Percentiles rank a stretch among this genome's conserved stretches.
These are phyloP conservation scores for Hypomesus transpacificus DNA, from an alignment of 2,113 vertebrate species.

Conservation along the genomic window DNA sequence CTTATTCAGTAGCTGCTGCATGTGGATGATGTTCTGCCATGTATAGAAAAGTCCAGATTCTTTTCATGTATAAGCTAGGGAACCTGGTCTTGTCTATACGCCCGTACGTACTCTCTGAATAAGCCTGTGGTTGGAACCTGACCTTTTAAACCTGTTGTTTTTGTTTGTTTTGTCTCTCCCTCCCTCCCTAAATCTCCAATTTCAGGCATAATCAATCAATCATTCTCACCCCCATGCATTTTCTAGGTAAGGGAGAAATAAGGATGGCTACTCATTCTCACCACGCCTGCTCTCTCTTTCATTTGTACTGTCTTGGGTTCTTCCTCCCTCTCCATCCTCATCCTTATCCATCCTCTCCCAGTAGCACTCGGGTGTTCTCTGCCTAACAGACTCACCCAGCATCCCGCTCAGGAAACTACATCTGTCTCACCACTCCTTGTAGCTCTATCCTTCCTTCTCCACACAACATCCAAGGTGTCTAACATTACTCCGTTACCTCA, in stretches of 20 bases:
- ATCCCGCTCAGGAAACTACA: too few species aligned
- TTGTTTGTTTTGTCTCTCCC: conserved; percentile 73
- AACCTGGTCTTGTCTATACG: background rate
- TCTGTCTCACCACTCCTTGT: too few species aligned
- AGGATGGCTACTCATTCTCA: conserved; percentile 36
- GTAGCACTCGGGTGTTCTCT: too few species aligned
- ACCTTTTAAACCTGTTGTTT: conserved; percentile 54
- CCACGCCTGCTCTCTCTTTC: background rate
- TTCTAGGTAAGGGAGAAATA: conserved; percentile 93
- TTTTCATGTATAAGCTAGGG: conserved; percentile 22
- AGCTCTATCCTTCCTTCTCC: too few species aligned
- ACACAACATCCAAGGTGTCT: too few species aligned
- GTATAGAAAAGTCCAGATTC: conserved; percentile 13
- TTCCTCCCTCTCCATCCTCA: too few species aligned
- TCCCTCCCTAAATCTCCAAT: conserved; percentile 66
- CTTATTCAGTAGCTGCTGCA: too few species aligned
- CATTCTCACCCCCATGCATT: conserved; percentile 93
- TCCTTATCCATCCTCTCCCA: too few species aligned
- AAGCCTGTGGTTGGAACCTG: conserved; percentile 45
- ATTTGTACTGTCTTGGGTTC: too few species aligned
- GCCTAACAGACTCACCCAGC: too few species aligned
- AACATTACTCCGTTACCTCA: too few species aligned
- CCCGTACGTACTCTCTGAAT: conserved; percentile 36
- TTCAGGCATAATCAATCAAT: conserved; percentile 91
- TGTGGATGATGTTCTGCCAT: too few species aligned